Base-by-base conservation (phyloP, 2,113 vertebrate genomes). In the Andinoacara biseriatus region DNA sequence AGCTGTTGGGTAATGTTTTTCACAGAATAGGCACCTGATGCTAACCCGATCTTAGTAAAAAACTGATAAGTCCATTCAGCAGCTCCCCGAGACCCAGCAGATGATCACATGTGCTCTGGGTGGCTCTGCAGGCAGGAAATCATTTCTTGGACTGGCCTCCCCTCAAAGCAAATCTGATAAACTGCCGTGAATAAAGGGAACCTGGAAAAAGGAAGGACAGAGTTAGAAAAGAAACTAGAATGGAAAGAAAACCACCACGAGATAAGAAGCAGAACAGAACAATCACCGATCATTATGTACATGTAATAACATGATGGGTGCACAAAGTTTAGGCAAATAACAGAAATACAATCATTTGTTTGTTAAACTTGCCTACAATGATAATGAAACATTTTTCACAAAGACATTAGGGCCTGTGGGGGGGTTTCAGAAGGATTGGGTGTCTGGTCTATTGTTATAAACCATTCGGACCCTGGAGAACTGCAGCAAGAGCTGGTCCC, bases 111-210 rank as follows among this genome's bases (percentile, higher is more conserved):
- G 90, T 98, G 97, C 86, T 96, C 96, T 1, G 97, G 97, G 76
- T 96, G 97, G 90, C 96, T 97, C 93, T 98, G 97, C 43, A 98
- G 94, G 62, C 95, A 97, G 56, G 20, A 83, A 87, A 98, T 97
- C 92, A 98, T 95, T 56, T 97, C 96, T 0, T 84, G 60, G 24
- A 97, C 95, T 0, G 97, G 95, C 60, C 93, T 96, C 60, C 91
- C 94, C 92, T 97, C 90, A 0, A 96, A 98, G 91, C 97, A 98
- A 83, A 97, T 95, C 90, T 81, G 95, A 67, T 97, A 97, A 49
- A 98, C 96, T 0, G 97, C 96, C 2, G 90, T 96, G 93, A 98
- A 98, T 78, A 98, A 93, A 14, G 97, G 97, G 89, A 98, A 98
- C 93, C 97, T 98, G 59, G 38, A 74, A 38, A 52, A 18, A 81